Evolutionary conservation across 64 coral and sea anemone genomes (phyloP).

Genomic region (Stichodactyla helianthus): DNA sequence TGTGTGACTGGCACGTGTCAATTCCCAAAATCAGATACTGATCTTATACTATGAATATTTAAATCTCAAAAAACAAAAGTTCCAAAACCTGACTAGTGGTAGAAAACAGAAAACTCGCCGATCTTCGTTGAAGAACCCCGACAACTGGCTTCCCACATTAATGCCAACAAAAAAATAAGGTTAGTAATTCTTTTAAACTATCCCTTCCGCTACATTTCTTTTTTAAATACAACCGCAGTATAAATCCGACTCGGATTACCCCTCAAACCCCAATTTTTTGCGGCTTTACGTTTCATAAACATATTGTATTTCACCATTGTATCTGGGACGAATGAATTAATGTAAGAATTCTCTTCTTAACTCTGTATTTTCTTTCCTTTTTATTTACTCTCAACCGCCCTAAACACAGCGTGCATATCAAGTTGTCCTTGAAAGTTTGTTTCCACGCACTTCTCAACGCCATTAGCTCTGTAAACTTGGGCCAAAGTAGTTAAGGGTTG

Average conservation of each 20-base stretch:
- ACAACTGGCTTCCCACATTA: not conserved
- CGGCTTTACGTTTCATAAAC: not conserved
- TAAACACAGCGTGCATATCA: not conserved
- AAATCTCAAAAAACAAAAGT: slow-evolving; percentile 17
- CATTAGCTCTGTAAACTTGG: slow-evolving; percentile 18
- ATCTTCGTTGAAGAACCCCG: no score
- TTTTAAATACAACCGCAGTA: not conserved
- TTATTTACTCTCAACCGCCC: not conserved
- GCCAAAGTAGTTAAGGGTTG: not conserved
- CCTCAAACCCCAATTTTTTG: not conserved
- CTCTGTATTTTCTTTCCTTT: not conserved
- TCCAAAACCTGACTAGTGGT: not conserved
- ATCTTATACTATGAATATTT: slow-evolving; percentile 23
- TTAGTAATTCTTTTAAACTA: not conserved
- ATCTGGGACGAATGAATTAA: not conserved
- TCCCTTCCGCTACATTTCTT: not conserved
- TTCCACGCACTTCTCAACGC: not conserved
- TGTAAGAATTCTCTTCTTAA: not conserved
- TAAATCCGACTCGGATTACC: not conserved
- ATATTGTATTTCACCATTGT: not conserved
- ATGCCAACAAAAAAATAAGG: not conserved
- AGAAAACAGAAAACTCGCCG: not conserved
- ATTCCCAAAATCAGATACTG: slow-evolving; percentile 49
- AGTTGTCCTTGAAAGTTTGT: not conserved
- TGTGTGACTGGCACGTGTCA: slow-evolving; percentile 60